These are phyloP conservation scores for Corvus moneduloides DNA, from an alignment of 2,113 vertebrate genomes.

Conservation along the genomic window DNA sequence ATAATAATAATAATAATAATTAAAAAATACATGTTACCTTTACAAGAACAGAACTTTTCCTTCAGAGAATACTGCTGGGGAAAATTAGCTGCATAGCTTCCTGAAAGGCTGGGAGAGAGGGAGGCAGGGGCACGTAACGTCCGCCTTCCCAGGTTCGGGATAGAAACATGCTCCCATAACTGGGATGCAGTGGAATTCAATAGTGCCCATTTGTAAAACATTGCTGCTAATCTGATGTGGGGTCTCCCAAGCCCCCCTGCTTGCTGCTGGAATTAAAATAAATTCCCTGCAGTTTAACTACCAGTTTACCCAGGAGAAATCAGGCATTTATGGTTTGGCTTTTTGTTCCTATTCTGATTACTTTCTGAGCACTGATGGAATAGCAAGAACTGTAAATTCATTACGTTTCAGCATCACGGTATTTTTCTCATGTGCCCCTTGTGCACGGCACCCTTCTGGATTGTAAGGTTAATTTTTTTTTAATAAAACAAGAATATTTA, in stretches of 20 bases:
- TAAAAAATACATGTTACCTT: constrained; percentile 13
- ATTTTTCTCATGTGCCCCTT: neutral
- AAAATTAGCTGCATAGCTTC: constrained; percentile 12
- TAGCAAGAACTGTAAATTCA: constrained; percentile 24
- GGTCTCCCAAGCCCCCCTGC: neutral
- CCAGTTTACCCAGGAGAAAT: constrained; percentile 38
- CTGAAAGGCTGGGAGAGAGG: neutral
- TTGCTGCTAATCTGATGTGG: neutral
- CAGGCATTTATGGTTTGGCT: constrained; percentile 11
- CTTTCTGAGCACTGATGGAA: constrained; percentile 2
- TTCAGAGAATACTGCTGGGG: neutral
- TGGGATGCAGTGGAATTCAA: neutral
- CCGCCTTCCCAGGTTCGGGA: neutral
- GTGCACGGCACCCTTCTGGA: neutral
- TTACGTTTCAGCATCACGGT: neutral
- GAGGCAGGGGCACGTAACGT: neutral
- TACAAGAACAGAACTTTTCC: neutral
- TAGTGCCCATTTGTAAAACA: neutral
- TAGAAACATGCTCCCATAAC: neutral
- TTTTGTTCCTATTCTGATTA: constrained; percentile 30
- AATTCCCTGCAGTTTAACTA: constrained; percentile 15
- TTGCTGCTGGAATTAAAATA: constrained; percentile 11
- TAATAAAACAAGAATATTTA: neutral
- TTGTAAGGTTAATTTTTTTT: neutral
- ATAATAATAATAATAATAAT: constrained; percentile 4